Evolutionary conservation across 2,888 invertebrate genomes (phyloP).

Genomic region (Eristalis arbustorum): DNA sequence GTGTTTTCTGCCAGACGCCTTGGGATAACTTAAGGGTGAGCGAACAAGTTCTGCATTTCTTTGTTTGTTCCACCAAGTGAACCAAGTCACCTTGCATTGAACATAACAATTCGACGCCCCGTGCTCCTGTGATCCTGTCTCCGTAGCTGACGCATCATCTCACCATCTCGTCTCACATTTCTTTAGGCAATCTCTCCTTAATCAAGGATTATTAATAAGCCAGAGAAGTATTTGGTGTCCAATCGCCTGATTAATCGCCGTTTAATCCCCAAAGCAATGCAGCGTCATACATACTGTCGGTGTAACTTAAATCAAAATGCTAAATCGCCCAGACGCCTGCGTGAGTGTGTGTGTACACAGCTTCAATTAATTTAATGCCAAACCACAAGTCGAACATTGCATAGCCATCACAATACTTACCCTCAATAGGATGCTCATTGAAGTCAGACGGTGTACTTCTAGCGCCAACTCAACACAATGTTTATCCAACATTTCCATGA

Average conservation of each 20-base stretch:
- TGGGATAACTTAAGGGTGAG: no score
- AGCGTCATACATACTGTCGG: background rate
- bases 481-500: conserved; percentile 28
- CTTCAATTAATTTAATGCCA: background rate
- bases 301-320: background rate
- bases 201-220: background rate
- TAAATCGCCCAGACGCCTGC: background rate
- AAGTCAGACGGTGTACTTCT: background rate
- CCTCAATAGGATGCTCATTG: background rate
- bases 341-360: background rate
- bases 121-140: no score
- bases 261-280: background rate
- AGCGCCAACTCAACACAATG: background rate
- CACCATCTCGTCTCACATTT: background rate
- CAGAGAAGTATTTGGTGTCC: background rate
- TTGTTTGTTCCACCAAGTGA: no score
- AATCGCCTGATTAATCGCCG: background rate
- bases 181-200: background rate
- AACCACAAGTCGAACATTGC: background rate
- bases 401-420: background rate
- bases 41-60: no score
- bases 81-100: no score
- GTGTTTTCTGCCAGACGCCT: no score
- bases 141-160: no score
- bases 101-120: no score